Evolutionary conservation across 2,113 vertebrate species (phyloP), one percentile per base, ranked within the genome.

Genomic region (Lycaon pictus): DNA sequence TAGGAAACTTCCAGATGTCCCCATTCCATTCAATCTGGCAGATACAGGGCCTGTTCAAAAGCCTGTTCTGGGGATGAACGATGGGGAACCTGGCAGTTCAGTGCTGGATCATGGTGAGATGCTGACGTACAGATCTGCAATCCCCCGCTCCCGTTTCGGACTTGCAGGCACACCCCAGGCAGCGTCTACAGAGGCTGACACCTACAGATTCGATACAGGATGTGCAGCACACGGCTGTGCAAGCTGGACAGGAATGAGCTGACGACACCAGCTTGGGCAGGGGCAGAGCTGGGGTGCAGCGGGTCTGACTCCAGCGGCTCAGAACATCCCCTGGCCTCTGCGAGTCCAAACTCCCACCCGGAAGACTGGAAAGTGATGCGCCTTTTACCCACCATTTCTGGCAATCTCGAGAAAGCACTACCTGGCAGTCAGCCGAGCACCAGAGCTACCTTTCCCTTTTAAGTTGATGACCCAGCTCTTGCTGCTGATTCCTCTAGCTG

Each of bases 271-370:
- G 7, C 32, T 16, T 11, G 32, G 3, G n/a, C 35, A 71, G 29
- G 8, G 20, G 48, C 20, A 69, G 63, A 86, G 32, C 48, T 55
- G 32, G 35, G 48, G 7, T 23, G 20, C 16, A 35, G 19, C 4
- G 10, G n/a, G 11, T 58, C 53, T 72, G 67, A 88, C 0, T 37
- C 29, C 53, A 88, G 11, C 35, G 5, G 25, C 11, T 7, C 17
- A 32, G 25, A 1, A 27, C 17, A 29, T 37, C 53, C 27, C n/a
- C 22, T 20, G 10, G 23, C n/a, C 1, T 6, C 10, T 58, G 67
- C 0, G 53, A 32, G 23, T 58, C 25, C 16, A 1, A 11, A 11
- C 23, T 9, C 1, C 2, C 15, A 1, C 13, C 5, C 5, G 22
- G 29, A 71, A 56, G 55, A 27, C 4, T 0, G 22, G 9, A 4